Evolutionary conservation across 1,140 invertebrate genomes (phyloP).

Genomic region (Drosophila micromelanica): DNA sequence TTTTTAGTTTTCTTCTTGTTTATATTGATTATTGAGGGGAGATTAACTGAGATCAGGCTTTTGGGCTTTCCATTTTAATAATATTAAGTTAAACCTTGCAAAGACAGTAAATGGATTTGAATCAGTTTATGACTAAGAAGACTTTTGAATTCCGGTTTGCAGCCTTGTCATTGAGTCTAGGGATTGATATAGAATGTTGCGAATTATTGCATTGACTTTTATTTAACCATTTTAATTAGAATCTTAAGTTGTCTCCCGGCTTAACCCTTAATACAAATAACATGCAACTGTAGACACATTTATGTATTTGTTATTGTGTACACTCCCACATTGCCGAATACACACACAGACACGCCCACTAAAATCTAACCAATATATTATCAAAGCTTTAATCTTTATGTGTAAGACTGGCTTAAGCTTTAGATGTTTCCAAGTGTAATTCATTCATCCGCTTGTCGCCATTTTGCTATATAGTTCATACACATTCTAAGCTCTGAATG

Average conservation of each 20-base stretch:
- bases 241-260: not conserved
- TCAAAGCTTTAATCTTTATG: constrained; percentile 43
- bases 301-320: not conserved
- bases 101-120: too few species aligned
- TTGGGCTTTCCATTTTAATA: too few species aligned
- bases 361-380: not conserved
- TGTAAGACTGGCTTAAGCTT: constrained; percentile 36
- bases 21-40: too few species aligned
- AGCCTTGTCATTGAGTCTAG: not conserved
- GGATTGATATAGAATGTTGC: not conserved
- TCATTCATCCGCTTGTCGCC: constrained; percentile 32
- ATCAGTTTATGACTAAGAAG: too few species aligned
- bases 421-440: constrained; percentile 35
- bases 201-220: not conserved
- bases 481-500: constrained; percentile 21
- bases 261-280: not conserved
- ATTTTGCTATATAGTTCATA: constrained; percentile 7
- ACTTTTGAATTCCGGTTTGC: too few species aligned
- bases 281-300: constrained; percentile 2
- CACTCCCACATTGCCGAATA: constrained; percentile 3
- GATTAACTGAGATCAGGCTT: too few species aligned
- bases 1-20: too few species aligned
- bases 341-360: not conserved
- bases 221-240: not conserved
- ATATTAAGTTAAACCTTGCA: too few species aligned